Evolutionary conservation across 1,140 invertebrate species (phyloP).

Genomic region (Neodiprion virginianus): DNA sequence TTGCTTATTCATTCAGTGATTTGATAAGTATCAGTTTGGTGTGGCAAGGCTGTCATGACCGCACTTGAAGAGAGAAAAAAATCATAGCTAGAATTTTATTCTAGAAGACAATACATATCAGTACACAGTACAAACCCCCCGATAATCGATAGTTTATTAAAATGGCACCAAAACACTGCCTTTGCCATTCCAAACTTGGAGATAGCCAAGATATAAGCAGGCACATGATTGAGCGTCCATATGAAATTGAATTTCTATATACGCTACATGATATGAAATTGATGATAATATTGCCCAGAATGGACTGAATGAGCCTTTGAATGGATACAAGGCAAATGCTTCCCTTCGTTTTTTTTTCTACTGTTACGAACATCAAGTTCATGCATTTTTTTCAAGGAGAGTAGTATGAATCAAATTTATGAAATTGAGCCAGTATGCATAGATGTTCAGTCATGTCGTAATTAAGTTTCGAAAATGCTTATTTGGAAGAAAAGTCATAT

Average conservation of each 20-base stretch:
- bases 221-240: conserved; percentile 60
- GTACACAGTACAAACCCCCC: conserved; percentile 27
- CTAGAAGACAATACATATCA: neutral
- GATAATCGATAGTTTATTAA: conserved; percentile 35
- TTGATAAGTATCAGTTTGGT: conserved; percentile 59
- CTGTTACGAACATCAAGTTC: too few species aligned
- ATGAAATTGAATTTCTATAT: neutral
- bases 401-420: too few species aligned
- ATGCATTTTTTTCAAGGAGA: too few species aligned
- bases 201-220: conserved; percentile 66
- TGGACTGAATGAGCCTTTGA: conserved; percentile 51
- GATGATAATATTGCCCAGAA: conserved; percentile 25
- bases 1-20: conserved; percentile 31
- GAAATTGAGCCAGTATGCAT: too few species aligned
- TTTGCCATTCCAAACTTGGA: conserved; percentile 69
- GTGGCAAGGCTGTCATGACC: conserved; percentile 64
- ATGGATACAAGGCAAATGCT: conserved; percentile 34
- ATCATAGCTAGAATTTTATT: conserved; percentile 27
- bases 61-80: conserved; percentile 37
- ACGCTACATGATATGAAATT: neutral
- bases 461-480: too few species aligned
- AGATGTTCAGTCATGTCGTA: too few species aligned
- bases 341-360: neutral
- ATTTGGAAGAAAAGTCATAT: too few species aligned
- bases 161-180: conserved; percentile 79